Evolutionary conservation across 2,888 invertebrate species (phyloP).

Genomic region (Hemaris fuciformis): DNA sequence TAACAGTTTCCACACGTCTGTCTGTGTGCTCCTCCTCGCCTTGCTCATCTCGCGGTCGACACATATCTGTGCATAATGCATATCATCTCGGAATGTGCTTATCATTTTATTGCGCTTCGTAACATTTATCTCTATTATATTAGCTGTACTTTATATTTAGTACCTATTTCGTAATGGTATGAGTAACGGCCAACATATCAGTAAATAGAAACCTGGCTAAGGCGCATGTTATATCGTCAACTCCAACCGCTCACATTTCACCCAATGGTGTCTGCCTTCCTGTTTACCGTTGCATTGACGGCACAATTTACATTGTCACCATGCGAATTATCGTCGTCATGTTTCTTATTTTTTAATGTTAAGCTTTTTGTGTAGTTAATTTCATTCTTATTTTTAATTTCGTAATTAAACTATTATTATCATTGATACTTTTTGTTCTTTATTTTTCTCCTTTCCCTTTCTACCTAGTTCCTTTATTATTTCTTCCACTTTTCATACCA

Average conservation of each 20-base stretch:
- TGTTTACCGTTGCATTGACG: conserved; percentile 31
- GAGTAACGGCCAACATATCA: conserved; percentile 74
- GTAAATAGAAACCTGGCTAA: conserved; percentile 63
- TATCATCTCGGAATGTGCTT: conserved; percentile 60
- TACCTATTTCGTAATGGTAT: conserved; percentile 53
- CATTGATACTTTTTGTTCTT: conserved; percentile 75
- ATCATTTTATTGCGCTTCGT: conserved; percentile 64
- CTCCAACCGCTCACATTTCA: conserved; percentile 33
- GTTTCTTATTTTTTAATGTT: conserved; percentile 74
- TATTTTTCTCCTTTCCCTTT: conserved; percentile 61
- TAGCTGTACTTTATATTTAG: conserved; percentile 58
- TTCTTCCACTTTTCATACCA: conserved; percentile 52
- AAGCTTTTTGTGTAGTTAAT: conserved; percentile 80
- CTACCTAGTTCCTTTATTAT: conserved; percentile 46
- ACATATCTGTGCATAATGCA: conserved; percentile 75
- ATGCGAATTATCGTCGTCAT: conserved; percentile 58
- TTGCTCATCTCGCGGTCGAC: conserved; percentile 38
- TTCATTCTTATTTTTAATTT: conserved; percentile 80
- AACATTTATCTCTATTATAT: conserved; percentile 58
- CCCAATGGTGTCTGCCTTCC: conserved; percentile 35
- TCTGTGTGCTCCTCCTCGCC: conserved; percentile 14
- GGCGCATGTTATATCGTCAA: conserved; percentile 48
- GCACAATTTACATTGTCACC: conserved; percentile 34
- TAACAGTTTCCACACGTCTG: conserved; percentile 21
- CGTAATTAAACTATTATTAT: conserved; percentile 80